Evolutionary conservation across 2,888 invertebrate species (phyloP).

Genomic region (Tiliacea citrago): DNA sequence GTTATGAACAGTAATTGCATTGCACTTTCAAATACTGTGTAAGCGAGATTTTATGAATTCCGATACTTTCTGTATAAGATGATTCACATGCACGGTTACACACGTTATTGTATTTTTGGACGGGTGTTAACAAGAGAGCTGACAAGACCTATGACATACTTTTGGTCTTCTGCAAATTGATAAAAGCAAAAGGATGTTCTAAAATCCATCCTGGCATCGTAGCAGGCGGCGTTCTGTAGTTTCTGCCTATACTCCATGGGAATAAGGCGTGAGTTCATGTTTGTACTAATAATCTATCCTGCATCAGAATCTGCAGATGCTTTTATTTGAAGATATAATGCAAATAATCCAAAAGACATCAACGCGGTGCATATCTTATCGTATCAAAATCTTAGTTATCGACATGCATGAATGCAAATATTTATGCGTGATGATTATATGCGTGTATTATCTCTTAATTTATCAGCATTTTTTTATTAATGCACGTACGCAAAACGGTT

Average conservation of each 20-base stretch:
- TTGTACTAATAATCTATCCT: neutral
- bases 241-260: neutral
- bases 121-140: neutral
- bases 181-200: neutral
- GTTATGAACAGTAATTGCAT: slow-evolving; percentile 34
- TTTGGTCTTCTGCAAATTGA: neutral
- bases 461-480: slow-evolving; percentile 20
- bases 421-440: slow-evolving; percentile 30
- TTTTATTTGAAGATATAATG: neutral
- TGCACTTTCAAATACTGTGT: slow-evolving; percentile 36
- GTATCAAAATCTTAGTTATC: neutral
- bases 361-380: slow-evolving; percentile 20
- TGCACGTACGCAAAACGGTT: slow-evolving; percentile 34
- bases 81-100: neutral
- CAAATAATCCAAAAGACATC: slow-evolving; percentile 19
- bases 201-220: neutral
- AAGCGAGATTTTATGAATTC: slow-evolving; percentile 9
- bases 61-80: neutral
- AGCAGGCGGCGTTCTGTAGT: no score
- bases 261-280: neutral
- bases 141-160: neutral
- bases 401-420: slow-evolving; percentile 30
- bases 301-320: neutral
- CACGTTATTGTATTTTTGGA: neutral
- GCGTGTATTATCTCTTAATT: slow-evolving; percentile 21